These are phyloP conservation scores for Mizuhopecten yessoensis DNA, from an alignment of 1,140 invertebrate species.

Conservation along the genomic window DNA sequence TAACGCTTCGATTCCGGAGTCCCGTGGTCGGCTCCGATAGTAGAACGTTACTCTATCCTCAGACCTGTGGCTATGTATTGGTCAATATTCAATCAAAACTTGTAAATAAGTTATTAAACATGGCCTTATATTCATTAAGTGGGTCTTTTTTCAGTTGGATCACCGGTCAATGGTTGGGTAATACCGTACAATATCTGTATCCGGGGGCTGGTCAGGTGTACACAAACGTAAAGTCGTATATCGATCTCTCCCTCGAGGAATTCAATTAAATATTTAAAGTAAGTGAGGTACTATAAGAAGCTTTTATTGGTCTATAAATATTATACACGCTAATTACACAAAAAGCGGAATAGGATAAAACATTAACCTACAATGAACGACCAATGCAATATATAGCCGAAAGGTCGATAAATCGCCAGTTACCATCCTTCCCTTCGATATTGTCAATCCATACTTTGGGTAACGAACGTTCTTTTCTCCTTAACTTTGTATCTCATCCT, in stretches of 20 bases:
- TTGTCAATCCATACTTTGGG: too few relatives aligned
- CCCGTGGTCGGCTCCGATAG: background rate
- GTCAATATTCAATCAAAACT: constrained; percentile 39
- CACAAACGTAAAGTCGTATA: background rate
- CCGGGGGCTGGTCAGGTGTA: background rate
- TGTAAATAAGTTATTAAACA: constrained; percentile 21
- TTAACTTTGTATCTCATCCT: too few relatives aligned
- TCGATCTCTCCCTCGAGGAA: constrained; percentile 21
- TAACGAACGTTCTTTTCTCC: too few relatives aligned
- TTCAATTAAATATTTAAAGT: constrained; percentile 30
- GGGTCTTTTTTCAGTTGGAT: background rate
- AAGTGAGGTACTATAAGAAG: background rate
- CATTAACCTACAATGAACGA: background rate
- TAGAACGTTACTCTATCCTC: background rate
- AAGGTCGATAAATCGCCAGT: too few relatives aligned
- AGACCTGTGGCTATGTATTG: background rate
- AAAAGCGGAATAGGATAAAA: background rate
- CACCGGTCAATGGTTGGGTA: background rate
- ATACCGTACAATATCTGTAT: background rate
- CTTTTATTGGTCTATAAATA: constrained; percentile 3
- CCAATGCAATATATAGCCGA: background rate
- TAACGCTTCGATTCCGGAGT: background rate
- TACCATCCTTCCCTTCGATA: too few relatives aligned
- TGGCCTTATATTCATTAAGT: constrained; percentile 17
- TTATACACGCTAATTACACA: background rate